These are phyloP conservation scores for Cisticola juncidis DNA, from an alignment of 2,113 vertebrate genomes.

Conservation along the genomic window DNA sequence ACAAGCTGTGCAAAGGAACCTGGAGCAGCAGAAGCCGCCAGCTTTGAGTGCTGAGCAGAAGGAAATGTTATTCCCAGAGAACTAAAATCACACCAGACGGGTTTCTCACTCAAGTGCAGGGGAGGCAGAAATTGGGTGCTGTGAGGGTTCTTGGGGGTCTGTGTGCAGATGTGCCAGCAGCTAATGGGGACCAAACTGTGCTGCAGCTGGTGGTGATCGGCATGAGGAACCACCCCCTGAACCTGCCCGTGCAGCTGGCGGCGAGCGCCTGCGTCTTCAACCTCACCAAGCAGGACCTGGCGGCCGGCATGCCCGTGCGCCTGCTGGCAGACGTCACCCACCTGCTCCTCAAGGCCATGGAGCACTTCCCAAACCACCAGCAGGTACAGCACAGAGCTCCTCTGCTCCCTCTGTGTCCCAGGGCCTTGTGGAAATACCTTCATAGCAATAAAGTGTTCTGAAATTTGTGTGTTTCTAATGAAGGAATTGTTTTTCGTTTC, in stretches of 20 bases:
- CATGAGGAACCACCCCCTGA: constrained; percentile 96
- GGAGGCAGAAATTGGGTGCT: not conserved
- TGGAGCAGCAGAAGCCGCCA: not conserved
- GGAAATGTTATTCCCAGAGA: not conserved
- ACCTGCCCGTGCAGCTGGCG: constrained; percentile 94
- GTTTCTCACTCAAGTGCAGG: not conserved
- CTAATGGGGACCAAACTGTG: not conserved
- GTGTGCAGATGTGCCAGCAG: not conserved
- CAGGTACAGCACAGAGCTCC: constrained; percentile 67
- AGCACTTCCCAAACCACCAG: constrained; percentile 97
- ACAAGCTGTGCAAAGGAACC: not conserved
- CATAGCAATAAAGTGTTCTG: not conserved
- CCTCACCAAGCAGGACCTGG: constrained; percentile 96
- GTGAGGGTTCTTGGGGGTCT: not conserved
- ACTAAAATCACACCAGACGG: not conserved
- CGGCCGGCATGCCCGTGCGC: constrained; percentile 91
- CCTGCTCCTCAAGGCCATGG: constrained; percentile 95
- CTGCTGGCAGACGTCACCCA: constrained; percentile 91
- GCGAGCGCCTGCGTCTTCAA: constrained; percentile 98
- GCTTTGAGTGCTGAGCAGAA: not conserved
- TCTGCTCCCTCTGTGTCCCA: not conserved
- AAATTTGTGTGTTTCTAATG: not conserved
- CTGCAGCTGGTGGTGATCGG: constrained; percentile 91
- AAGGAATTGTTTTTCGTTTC: not conserved
- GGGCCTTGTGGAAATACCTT: not conserved